phyloP scores from a whole-genome alignment of 2,113 vertebrate species.

The zebrafish (Danio rerio) region DNA sequence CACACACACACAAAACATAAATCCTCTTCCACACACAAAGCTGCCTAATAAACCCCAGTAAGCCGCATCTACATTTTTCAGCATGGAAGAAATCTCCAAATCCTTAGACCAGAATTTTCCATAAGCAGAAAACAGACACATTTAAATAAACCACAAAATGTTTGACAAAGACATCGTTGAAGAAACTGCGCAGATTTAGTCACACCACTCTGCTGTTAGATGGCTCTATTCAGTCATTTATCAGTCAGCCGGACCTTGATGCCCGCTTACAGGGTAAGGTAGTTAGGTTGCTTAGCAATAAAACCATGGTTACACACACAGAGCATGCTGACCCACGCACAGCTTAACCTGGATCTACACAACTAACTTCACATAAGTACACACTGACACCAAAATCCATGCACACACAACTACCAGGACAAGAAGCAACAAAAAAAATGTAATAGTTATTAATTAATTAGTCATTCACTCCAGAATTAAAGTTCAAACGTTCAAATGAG shows the following conservation, averaged over 20 bases:
- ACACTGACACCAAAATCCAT: slow-evolving; percentile 8
- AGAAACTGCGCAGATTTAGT: not conserved
- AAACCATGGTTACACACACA: slow-evolving; percentile 41
- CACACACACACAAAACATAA: slow-evolving; percentile 32
- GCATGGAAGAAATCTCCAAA: slow-evolving; percentile 47
- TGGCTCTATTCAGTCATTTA: slow-evolving; percentile 18
- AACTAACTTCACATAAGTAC: not conserved
- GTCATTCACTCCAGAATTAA: slow-evolving; percentile 31
- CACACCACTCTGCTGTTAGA: not conserved
- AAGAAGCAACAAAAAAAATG: slow-evolving; percentile 5
- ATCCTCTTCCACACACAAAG: slow-evolving; percentile 52
- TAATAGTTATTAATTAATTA: slow-evolving; percentile 49
- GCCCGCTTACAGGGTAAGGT: not conserved
- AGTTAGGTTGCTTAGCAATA: slow-evolving; percentile 49
- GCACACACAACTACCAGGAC: not conserved
- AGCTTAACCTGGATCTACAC: slow-evolving; percentile 19
- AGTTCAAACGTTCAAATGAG: slow-evolving; percentile 23
- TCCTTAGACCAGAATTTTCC: slow-evolving; percentile 37
- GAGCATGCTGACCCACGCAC: slow-evolving; percentile 33
- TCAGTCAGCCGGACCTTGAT: slow-evolving; percentile 37
- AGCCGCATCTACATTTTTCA: slow-evolving; percentile 47
- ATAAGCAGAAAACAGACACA: not conserved
- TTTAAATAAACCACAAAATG: not conserved
- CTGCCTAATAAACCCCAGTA: slow-evolving; percentile 44
- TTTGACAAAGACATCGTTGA: not conserved